phyloP scores from a whole-genome alignment of 1,140 invertebrate genomes.

The Zaprionus gabonicus region DNA sequence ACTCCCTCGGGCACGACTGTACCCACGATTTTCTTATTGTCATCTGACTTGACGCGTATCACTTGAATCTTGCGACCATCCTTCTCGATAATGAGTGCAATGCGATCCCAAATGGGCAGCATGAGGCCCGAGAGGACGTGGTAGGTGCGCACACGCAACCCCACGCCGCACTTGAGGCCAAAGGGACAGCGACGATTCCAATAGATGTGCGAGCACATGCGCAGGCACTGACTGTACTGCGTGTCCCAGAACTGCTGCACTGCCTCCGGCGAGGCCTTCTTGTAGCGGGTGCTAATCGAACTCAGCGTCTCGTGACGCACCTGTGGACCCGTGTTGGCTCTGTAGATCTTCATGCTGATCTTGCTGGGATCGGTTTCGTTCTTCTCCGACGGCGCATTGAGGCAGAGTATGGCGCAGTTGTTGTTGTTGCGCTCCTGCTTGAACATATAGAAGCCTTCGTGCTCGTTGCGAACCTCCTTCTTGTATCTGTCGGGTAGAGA shows the following conservation, averaged over 20 bases:
- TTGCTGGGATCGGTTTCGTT: slow-evolving; percentile 7
- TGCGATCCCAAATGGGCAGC: slow-evolving; percentile 69
- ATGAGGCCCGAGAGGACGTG: slow-evolving; percentile 67
- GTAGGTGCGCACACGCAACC: slow-evolving; percentile 58
- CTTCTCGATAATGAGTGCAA: slow-evolving; percentile 55
- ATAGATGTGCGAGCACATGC: slow-evolving; percentile 56
- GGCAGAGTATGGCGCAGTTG: slow-evolving; percentile 59
- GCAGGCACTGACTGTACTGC: slow-evolving; percentile 54
- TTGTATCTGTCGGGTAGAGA: slow-evolving; percentile 25
- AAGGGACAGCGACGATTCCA: slow-evolving; percentile 56
- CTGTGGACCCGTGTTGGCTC: slow-evolving; percentile 66
- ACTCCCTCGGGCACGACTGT: slow-evolving; percentile 61
- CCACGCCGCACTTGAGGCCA: slow-evolving; percentile 45
- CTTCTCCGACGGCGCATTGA: slow-evolving; percentile 16
- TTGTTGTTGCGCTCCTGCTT: slow-evolving; percentile 48
- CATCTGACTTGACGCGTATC: slow-evolving; percentile 60
- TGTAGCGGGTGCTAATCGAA: slow-evolving; percentile 54
- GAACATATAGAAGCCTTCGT: slow-evolving; percentile 64
- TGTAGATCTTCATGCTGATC: slow-evolving; percentile 51
- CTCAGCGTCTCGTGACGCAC: slow-evolving; percentile 54
- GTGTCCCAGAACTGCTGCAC: slow-evolving; percentile 43
- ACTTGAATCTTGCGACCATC: slow-evolving; percentile 63
- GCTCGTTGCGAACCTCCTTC: slow-evolving; percentile 28
- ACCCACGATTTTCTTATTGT: slow-evolving; percentile 65
- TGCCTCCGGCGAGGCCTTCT: slow-evolving; percentile 36